Evolutionary conservation across 2,797 vertebrate species (phyloP), one percentile per base, ranked within the genome.

Genomic region (Phaenicophaeus curvirostris): DNA sequence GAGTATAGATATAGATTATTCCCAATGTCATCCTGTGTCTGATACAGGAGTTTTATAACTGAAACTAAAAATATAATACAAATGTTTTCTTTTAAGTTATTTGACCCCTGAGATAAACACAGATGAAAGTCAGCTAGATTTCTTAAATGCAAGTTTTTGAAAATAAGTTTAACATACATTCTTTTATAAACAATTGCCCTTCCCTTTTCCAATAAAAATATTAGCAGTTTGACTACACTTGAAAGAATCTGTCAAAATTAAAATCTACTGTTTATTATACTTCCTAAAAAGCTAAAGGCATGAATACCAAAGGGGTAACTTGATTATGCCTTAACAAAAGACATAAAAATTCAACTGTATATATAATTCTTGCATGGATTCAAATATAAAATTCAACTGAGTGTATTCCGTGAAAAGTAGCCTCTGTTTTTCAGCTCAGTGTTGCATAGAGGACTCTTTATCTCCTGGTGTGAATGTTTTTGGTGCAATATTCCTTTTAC

Each of bases 41-140:
- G 24, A 31, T 50, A 48, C 24, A 63, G 41, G 76, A 73, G 24
- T 1, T 35, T n/a, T 87, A 73, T 61, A 85, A 83, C 8, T 87
- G 25, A 55, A 91, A 68, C 9, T 39, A 63, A 82, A 95, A 95
- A 57, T 53, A 90, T 91, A 93, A 90, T 42, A 27, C 8, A 79
- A 63, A 69, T 42, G 1, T 14, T 86, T 89, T 58, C 5, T 44
- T 75, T 83, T 91, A 85, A 80, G 48, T 68, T 10, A 65, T 75
- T 91, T 78, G 4, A 92, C 67, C 28, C 68, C 18, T 69, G 41
- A 82, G 14, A 83, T 17, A 84, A 62, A 46, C 17, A 58, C 3
- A 75, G 51, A 85, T 74, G 51, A 69, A 66, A 71, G 9, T 1
- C 37, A 54, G 55, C 39, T 61, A 79, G 4, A 62, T 53, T 83